Evolutionary conservation across 2,888 invertebrate species (phyloP), one percentile per base, ranked within the genome.

Genomic region (Polylopha cassiicola): DNA sequence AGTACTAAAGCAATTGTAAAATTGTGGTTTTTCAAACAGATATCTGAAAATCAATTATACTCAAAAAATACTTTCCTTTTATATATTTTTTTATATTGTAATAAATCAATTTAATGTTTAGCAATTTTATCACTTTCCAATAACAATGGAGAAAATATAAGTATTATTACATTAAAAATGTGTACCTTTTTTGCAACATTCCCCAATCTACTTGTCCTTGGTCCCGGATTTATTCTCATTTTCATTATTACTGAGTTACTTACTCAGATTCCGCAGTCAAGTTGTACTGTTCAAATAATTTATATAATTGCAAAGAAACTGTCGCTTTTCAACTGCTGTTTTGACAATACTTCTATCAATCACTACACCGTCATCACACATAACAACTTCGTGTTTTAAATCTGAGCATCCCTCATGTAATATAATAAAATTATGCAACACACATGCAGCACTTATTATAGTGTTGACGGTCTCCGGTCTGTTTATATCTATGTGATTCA

Each of bases 301-400:
- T 9, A 85, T 73, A 46, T 81, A 85, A 52, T 82, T 80, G 60
- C 81, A 82, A 24, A 85, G 50, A 63, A 82, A 85, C 45, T 81
- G 79, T 16, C 85, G 65, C 47, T 85, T 85, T 44, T 84, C 85
- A 17, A 49, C 30, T 16, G 82, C 72, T 47, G 66, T 74, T 52
- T 69, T 73, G 1, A 81, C 76, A 55, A 82, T 66, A 44, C 59
- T 61, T 21, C 61, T 69, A 44, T 81, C 79, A 38, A 85, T 72
- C 10, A 62, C 64, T 8, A 85, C 65, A 43, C 70, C 73, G 55
- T 80, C 77, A 55, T 78, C 75, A 65, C 69, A 75, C 7, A 58
- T 47, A 5, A 78, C 54, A 2, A 56, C 39, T 59, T 84, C 85
- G 44, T 78, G 68, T 46, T 84, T 84, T 0, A 85, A 53, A 44